phyloP scores from a whole-genome alignment of 2,888 invertebrate species.

The Amphipoea lucens region DNA sequence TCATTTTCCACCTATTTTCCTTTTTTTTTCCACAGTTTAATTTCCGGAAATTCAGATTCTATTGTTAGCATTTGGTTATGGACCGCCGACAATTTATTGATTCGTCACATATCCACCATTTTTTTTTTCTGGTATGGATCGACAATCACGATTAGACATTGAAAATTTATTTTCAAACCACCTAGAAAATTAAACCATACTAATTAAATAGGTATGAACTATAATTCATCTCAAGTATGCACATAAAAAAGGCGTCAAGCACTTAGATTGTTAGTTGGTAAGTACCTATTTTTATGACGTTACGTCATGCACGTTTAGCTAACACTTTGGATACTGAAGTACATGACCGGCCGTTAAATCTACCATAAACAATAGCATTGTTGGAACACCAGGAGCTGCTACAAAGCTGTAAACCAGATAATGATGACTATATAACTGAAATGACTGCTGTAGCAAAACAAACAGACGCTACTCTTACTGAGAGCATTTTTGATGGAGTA shows the following conservation, averaged over 20 bases:
- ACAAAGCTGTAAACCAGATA: constrained; percentile 12
- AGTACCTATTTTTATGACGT: constrained; percentile 39
- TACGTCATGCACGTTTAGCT: constrained; percentile 43
- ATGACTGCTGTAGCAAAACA: constrained; percentile 24
- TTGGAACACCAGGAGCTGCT: constrained; percentile 37
- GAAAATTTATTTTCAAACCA: neutral
- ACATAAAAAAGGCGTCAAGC: constrained; percentile 35
- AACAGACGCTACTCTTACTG: neutral
- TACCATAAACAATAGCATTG: constrained; percentile 37
- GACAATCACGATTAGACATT: neutral
- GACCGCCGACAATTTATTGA: neutral
- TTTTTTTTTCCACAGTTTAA: neutral
- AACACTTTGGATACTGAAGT: constrained; percentile 35
- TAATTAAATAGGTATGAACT: constrained; percentile 7
- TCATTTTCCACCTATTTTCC: neutral
- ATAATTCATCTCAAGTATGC: constrained; percentile 19
- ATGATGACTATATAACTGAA: constrained; percentile 29
- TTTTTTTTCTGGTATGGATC: neutral
- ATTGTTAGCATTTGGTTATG: constrained; percentile 22
- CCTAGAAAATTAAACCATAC: neutral
- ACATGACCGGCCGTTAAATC: constrained; percentile 42
- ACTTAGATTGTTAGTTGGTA: constrained; percentile 17
- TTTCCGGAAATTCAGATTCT: constrained; percentile 22
- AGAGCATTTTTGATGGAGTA: neutral
- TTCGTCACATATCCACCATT: constrained; percentile 9